A percentile compares a stretch with the other conserved stretches of the same genome.
Evolutionary conservation across 2,797 vertebrate genomes (phyloP).

Genomic region (Melanotaenia boesemani): DNA sequence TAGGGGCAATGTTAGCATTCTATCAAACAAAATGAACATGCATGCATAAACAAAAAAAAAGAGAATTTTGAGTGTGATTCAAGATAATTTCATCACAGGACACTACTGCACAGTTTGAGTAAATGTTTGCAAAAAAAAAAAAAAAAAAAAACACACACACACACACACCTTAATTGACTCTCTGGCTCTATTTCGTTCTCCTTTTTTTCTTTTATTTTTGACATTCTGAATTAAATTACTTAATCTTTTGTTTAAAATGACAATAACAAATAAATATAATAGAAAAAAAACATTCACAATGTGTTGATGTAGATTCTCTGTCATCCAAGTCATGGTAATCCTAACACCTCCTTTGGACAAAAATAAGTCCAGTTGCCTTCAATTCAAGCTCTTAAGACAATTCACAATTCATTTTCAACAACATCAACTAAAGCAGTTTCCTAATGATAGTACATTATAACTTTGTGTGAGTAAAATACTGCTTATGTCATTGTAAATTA

Average conservation of each 20-base stretch:
- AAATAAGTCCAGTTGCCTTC: background rate
- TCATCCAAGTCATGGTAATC: too few relatives aligned
- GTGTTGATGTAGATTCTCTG: too few relatives aligned
- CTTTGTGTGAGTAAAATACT: background rate
- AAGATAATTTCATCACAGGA: conserved; percentile 19
- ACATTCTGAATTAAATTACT: background rate
- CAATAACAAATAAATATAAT: too few relatives aligned
- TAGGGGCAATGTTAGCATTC: background rate
- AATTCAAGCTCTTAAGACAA: too few relatives aligned
- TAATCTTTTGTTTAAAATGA: background rate
- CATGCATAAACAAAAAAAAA: conserved; percentile 35
- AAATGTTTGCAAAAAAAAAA: conserved; percentile 38
- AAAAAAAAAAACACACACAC: too few relatives aligned
- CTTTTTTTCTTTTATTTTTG: background rate
- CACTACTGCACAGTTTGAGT: conserved; percentile 3
- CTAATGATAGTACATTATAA: conserved; percentile 8
- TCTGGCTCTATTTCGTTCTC: background rate
- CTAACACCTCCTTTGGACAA: background rate
- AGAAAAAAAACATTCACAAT: background rate
- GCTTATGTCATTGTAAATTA: background rate
- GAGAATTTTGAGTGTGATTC: background rate
- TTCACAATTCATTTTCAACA: too few relatives aligned
- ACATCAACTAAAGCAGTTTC: conserved; percentile 11
- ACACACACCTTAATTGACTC: conserved; percentile 26
- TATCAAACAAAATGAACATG: conserved; percentile 18